Percentiles rank a stretch among this genome's conserved stretches.
phyloP scores from a whole-genome alignment of 2,888 invertebrate species.

The Amorpha juglandis region DNA sequence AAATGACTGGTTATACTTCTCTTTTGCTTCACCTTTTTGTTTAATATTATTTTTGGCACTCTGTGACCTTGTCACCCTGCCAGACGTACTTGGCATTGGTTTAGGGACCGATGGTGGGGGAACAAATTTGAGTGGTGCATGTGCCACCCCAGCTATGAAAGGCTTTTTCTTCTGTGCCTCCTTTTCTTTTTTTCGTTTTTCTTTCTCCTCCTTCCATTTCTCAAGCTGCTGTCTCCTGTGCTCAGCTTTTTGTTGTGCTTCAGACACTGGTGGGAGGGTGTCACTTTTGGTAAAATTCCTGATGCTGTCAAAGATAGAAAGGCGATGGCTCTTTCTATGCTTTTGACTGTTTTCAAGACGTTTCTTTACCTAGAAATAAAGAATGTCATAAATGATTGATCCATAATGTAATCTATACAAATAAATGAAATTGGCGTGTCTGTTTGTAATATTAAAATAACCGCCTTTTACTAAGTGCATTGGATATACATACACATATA shows the following conservation, averaged over 20 bases:
- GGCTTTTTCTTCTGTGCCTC: constrained; percentile 69
- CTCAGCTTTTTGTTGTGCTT: constrained; percentile 52
- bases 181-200: constrained; percentile 63
- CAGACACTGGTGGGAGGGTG: constrained; percentile 48
- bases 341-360: constrained; percentile 59
- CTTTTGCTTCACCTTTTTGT: constrained; percentile 35
- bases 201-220: constrained; percentile 75
- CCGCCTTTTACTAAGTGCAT: too few relatives aligned
- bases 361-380: constrained; percentile 61
- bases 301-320: constrained; percentile 62
- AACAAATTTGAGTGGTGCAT: constrained; percentile 55
- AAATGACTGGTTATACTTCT: constrained; percentile 60
- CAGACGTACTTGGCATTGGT: constrained; percentile 60
- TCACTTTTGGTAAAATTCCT: constrained; percentile 56
- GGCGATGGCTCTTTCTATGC: constrained; percentile 58
- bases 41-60: constrained; percentile 40
- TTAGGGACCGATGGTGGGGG: constrained; percentile 60
- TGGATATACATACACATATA: too few relatives aligned
- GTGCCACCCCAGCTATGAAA: constrained; percentile 63
- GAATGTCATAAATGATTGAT: background rate
- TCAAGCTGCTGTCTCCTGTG: constrained; percentile 64
- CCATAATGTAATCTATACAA: too few relatives aligned
- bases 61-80: constrained; percentile 70
- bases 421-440: too few relatives aligned
- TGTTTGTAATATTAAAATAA: too few relatives aligned